Evolutionary conservation across 2,888 invertebrate genomes (phyloP).

Genomic region (Bellardia pandia): DNA sequence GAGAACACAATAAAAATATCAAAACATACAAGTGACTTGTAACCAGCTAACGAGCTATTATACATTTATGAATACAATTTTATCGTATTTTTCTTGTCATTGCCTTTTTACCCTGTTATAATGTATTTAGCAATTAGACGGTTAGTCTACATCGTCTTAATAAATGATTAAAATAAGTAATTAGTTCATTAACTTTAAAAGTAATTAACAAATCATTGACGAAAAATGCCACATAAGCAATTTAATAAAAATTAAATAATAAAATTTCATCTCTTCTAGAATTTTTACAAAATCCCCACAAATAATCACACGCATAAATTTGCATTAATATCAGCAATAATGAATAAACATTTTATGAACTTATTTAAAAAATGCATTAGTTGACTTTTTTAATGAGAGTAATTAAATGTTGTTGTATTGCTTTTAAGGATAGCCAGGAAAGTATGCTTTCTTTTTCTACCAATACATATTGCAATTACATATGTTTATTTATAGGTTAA

Average conservation of each 20-base stretch:
- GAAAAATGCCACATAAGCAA: neutral
- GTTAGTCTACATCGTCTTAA: no score
- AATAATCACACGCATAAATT: slow-evolving; percentile 33
- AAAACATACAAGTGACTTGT: no score
- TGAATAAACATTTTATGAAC: slow-evolving; percentile 17
- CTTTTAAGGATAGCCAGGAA: neutral
- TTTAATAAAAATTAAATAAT: neutral
- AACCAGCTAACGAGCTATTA: no score
- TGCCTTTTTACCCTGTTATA: no score
- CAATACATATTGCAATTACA: neutral
- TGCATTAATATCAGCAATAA: slow-evolving; percentile 26
- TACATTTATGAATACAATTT: no score
- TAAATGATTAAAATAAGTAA: no score
- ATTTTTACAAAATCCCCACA: neutral
- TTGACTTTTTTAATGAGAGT: slow-evolving; percentile 17
- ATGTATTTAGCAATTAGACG: no score
- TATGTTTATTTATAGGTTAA: no score
- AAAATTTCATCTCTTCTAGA: neutral
- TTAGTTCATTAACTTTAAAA: no score
- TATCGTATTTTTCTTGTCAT: no score
- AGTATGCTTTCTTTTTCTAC: neutral
- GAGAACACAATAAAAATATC: no score
- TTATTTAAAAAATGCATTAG: slow-evolving; percentile 39
- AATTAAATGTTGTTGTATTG: slow-evolving; percentile 2
- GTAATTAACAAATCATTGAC: no score